Conservation (phyloP, 2,797 vertebrate species). For the Pseudochromis fuscus region DNA sequence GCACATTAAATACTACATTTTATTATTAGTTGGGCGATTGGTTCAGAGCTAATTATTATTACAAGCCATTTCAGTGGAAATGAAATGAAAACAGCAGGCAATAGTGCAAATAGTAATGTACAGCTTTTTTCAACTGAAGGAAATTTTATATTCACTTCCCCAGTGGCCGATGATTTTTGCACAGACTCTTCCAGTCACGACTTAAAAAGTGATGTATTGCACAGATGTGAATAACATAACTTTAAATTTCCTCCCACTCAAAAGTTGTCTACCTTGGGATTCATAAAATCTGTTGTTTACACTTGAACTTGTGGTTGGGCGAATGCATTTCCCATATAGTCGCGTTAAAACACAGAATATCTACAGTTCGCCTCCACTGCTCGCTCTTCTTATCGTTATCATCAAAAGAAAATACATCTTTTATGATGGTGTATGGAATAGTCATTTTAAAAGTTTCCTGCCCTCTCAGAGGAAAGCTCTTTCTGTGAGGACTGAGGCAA, state of each 20-base stretch:
- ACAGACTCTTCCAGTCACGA: conserved; percentile 8
- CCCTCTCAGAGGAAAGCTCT: conserved; percentile 29
- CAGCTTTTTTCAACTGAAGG: too few relatives aligned
- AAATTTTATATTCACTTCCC: background rate
- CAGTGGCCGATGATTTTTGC: background rate
- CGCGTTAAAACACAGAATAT: conserved; percentile 36
- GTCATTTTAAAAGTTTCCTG: conserved; percentile 44
- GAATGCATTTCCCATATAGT: conserved; percentile 57
- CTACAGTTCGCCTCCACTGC: conserved; percentile 22
- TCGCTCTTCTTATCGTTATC: conserved; percentile 41
- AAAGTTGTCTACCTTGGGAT: conserved; percentile 30
- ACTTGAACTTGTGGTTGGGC: conserved; percentile 45
- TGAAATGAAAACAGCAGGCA: background rate
- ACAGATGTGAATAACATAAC: conserved; percentile 61
- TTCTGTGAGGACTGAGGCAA: conserved; percentile 24
- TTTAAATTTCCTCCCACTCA: conserved; percentile 37
- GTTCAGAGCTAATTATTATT: too few relatives aligned
- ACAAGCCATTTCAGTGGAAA: background rate
- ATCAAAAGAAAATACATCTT: conserved; percentile 64
- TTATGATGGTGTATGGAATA: conserved; percentile 48
- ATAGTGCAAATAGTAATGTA: background rate
- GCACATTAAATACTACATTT: too few relatives aligned
- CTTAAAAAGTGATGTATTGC: conserved; percentile 41
- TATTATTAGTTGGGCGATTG: background rate
- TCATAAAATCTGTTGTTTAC: conserved; percentile 61